These are phyloP conservation scores for Ramphastos sulfuratus DNA, from an alignment of 2,113 vertebrate genomes.

Conservation along the genomic window DNA sequence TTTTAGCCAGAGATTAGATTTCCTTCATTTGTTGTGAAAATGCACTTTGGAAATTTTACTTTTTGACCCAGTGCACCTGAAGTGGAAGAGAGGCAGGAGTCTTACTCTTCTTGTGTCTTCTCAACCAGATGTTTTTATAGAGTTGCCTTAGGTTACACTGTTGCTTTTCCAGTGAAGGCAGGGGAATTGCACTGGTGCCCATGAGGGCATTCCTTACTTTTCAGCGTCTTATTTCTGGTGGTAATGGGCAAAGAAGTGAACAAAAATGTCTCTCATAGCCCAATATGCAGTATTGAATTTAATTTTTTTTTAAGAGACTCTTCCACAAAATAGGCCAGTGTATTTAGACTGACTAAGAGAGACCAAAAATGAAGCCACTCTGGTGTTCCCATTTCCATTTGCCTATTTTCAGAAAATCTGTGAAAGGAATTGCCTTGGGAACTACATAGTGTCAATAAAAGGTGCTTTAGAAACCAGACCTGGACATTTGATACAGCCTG, in stretches of 20 bases:
- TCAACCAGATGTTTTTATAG: background rate
- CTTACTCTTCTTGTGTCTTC: background rate
- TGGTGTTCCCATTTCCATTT: background rate
- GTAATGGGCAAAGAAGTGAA: background rate
- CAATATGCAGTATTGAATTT: background rate
- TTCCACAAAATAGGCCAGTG: background rate
- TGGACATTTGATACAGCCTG: background rate
- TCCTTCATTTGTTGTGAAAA: background rate
- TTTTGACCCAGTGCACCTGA: background rate
- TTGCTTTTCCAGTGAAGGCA: constrained; percentile 30
- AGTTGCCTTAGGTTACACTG: constrained; percentile 34
- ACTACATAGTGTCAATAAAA: background rate
- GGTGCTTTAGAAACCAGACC: constrained; percentile 23
- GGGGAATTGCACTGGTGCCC: background rate
- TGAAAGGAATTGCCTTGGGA: constrained; percentile 26
- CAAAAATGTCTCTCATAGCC: background rate
- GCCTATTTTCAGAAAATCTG: background rate
- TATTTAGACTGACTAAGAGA: background rate
- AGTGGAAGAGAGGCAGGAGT: background rate
- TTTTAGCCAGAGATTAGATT: background rate
- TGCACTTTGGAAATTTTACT: background rate
- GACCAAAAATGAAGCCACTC: background rate
- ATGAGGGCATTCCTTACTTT: background rate
- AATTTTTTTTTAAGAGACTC: background rate
- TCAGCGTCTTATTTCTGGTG: background rate